Base-by-base conservation (phyloP, 1,140 invertebrate genomes). In the Lordiphosa stackelbergi region DNA sequence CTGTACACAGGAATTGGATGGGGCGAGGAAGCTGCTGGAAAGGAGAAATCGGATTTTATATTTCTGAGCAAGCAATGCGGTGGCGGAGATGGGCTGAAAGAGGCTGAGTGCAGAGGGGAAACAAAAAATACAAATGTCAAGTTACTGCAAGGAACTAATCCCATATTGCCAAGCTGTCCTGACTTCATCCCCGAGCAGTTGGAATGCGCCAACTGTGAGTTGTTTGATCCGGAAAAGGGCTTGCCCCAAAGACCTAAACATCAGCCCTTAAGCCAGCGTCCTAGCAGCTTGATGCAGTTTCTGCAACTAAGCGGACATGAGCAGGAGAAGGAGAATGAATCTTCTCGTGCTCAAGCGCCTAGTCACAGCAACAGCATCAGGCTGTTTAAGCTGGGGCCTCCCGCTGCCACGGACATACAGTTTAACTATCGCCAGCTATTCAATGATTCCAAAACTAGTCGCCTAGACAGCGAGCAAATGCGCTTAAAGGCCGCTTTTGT, bases 391-490 rank as follows among this genome's bases (percentile, higher is more conserved):
- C 5, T 59, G 6, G 56, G 54, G 5, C 7, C 19, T 0, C 38
- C 28, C 1, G 4, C 12, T 1, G 7, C 49, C 0, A 12, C 3
- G 10, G 8, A n/a, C 0, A 34, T 43, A 13, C 66, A 41, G n/a
- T 81, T 79, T 24, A 63, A 79, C 41, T 79, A 74, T 46, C 52
- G 37, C 0, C 42, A 51, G 11, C 31, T 79, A 0, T 79, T 79
- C 22, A 53, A 42, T 3, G 22, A 49, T 0, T 3, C 13, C 5
- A 34, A 42, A 6, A 11, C 19, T 2, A 54, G 43, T 5, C n/a
- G 12, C 2, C 34, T 54, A 10, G 38, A 60, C 19, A 52, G 46
- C 1, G 46, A 74, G n/a, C 13, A 42, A 13, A 9, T 69, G 34
- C 38, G 45, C 5, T 35, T 79, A 0, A 79, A 63, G 28, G 47